These are phyloP conservation scores for Meloidogyne exigua DNA, from an alignment of 1,140 invertebrate species.

Conservation along the genomic window DNA sequence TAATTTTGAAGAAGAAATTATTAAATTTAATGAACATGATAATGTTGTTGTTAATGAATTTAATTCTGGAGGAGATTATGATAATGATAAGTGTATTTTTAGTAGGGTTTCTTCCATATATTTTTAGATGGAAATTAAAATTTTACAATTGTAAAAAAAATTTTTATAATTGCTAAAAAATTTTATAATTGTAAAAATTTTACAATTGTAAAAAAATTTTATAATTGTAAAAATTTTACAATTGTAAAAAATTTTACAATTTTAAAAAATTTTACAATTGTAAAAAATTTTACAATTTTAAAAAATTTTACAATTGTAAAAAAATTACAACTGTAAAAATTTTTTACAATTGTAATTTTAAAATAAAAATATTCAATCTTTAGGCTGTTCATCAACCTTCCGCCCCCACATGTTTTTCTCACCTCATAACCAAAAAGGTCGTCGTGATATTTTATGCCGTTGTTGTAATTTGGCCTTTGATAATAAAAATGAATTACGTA, in stretches of 20 bases:
- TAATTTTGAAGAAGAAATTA: not conserved
- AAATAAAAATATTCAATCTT: not conserved
- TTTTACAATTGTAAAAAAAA: no score
- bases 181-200: no score
- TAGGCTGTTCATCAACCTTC: constrained; percentile 59
- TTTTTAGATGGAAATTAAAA: no score
- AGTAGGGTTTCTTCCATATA: not conserved
- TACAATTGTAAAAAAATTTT: no score
- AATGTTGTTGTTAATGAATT: not conserved
- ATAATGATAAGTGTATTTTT: not conserved
- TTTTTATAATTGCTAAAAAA: no score
- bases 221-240: no score
- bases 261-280: no score
- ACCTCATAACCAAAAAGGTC: constrained; percentile 35
- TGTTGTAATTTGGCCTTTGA: constrained; percentile 26
- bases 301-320: no score
- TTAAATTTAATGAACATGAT: not conserved
- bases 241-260: no score
- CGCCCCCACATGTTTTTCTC: constrained; percentile 58
- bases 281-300: no score
- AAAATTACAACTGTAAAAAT: no score
- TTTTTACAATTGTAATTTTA: not conserved
- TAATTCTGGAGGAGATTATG: not conserved
- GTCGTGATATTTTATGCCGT: constrained; percentile 9
- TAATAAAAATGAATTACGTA: constrained; percentile 17